Evolutionary conservation across 2,113 vertebrate species (phyloP).

Genomic region (Strigops habroptila): DNA sequence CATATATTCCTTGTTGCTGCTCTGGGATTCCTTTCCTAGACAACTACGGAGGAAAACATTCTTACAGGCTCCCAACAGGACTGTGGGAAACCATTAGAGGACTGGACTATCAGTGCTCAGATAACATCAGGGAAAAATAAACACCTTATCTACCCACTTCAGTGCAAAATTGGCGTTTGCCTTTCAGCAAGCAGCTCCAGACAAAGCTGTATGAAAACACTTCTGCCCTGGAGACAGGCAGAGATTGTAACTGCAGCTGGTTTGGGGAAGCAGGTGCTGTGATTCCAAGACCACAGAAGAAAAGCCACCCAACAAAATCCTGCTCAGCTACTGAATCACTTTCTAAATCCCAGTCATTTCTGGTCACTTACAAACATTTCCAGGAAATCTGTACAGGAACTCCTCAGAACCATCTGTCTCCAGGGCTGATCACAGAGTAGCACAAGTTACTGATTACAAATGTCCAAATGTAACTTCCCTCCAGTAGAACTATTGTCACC

Average conservation of each 20-base stretch:
- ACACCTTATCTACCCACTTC: neutral
- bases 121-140: neutral
- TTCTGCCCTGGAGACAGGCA: neutral
- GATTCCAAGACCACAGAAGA: neutral
- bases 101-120: neutral
- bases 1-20: neutral
- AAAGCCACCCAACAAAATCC: neutral
- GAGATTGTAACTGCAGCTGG: neutral
- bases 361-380: conserved; percentile 8
- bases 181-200: neutral
- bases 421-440: neutral
- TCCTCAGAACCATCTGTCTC: neutral
- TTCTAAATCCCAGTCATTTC: neutral
- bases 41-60: neutral
- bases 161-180: neutral
- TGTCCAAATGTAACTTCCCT: neutral
- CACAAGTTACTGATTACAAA: conserved; percentile 11
- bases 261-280: neutral
- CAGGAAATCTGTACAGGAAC: neutral
- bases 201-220: neutral
- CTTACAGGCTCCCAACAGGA: neutral
- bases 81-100: neutral
- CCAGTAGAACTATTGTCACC: neutral
- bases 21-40: neutral
- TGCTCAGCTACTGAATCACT: neutral